Conservation (phyloP, 64 coral and sea anemone species). For the Montipora foliosa region DNA sequence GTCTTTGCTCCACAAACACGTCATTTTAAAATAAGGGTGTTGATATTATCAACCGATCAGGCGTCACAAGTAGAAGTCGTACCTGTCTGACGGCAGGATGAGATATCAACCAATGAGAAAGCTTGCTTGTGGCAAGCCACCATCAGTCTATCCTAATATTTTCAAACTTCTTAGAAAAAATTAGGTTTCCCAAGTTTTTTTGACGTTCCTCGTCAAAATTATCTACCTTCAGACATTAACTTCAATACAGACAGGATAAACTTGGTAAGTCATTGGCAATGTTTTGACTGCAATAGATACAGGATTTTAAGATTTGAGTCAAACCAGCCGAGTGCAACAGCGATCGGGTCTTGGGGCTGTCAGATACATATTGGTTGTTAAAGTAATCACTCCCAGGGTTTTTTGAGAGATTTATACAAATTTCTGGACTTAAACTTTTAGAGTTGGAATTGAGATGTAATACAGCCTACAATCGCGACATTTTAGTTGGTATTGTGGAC, state of each 20-base stretch:
- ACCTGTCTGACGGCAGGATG: constrained; percentile 32
- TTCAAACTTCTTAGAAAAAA: background rate
- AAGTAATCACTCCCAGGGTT: too few relatives aligned
- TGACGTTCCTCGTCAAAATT: background rate
- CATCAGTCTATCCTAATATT: background rate
- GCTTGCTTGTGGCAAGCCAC: constrained; percentile 58
- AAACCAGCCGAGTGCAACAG: too few relatives aligned
- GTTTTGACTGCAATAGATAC: background rate
- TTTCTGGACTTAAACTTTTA: too few relatives aligned
- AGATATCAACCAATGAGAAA: constrained; percentile 1
- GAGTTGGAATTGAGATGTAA: too few relatives aligned
- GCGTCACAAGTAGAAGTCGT: constrained; percentile 18
- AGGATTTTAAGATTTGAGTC: too few relatives aligned
- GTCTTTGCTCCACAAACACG: too few relatives aligned
- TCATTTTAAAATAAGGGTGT: constrained; percentile 26
- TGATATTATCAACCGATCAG: constrained; percentile 38
- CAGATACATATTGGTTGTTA: too few relatives aligned
- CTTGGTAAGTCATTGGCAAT: constrained; percentile 5
- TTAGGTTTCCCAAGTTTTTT: background rate
- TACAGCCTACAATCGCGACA: too few relatives aligned
- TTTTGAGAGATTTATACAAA: too few relatives aligned
- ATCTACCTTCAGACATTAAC: background rate
- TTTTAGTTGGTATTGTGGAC: too few relatives aligned
- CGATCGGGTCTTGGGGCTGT: too few relatives aligned
- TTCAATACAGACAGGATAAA: background rate